Base-by-base conservation (phyloP, 2,888 invertebrate genomes). In the Eilema depressum region DNA sequence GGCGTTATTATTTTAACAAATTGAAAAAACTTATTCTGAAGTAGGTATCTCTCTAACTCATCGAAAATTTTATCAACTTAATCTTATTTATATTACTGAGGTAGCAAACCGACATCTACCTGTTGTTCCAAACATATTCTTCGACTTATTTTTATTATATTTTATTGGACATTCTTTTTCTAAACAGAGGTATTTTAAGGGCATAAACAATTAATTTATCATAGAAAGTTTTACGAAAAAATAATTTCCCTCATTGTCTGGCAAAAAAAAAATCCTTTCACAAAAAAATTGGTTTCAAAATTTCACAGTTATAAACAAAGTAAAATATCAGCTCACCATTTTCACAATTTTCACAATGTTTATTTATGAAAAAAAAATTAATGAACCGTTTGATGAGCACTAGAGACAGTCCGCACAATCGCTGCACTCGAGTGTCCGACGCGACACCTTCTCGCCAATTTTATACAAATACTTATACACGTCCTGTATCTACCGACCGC, bases 401-500 rank as follows among this genome's bases (percentile, higher is more conserved):
- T 69, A 65, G 56, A 61, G 64, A 71, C 73, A 74, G 69, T 76
- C 73, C 74, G 76, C 78, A 78, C 86, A 83, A 80, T 80, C 75
- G 77, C 83, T 74, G 79, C 68, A 76, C 78, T 78, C 86, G 84
- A 90, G 84, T 91, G 89, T 74, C 73, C 73, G 71, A 37, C 68
- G 71, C 71, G 76, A 65, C 71, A 57, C 47, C 70, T 82, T 75
- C 76, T 79, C 81, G 76, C 75, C 70, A 81, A 78, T 86, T 91
- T 89, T 91, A 91, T 91, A 91, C 83, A 82, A 86, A 83, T 82
- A 80, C 83, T 82, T 87, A 88, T 86, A 86, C 78, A 65, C 71
- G 72, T 72, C 76, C 61, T 72, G 62, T 73, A 70, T 63, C 57
- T 70, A 67, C 71, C 28, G 62, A 28, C 60, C 63, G 82, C 74